Evolutionary conservation across 2,113 vertebrate species (phyloP).

Genomic region (Paracanthobrama guichenoti): DNA sequence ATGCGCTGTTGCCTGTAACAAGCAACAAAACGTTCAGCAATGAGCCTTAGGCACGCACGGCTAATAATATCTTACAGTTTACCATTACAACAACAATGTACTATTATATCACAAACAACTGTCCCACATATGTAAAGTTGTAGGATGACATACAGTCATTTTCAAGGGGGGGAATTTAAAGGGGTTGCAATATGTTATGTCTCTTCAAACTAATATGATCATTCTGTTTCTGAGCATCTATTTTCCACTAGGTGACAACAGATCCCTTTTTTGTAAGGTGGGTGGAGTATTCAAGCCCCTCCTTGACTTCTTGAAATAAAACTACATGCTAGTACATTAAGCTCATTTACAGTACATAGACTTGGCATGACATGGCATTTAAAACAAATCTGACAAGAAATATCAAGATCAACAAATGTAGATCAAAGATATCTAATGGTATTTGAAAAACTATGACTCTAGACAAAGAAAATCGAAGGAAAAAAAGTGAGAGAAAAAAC

Average conservation of each 20-base stretch:
- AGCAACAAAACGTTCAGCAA: not conserved
- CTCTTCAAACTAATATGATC: not conserved
- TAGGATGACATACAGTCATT: not conserved
- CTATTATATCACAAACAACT: not conserved
- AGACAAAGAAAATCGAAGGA: not conserved
- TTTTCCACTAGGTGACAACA: not conserved
- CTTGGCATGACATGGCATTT: not conserved
- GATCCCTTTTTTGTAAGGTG: not conserved
- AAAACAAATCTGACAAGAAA: not conserved
- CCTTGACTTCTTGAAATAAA: not conserved
- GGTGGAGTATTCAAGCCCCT: not conserved
- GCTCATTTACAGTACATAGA: not conserved
- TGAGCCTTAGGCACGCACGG: not conserved
- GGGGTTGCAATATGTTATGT: not conserved
- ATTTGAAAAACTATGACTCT: not conserved
- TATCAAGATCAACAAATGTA: not conserved
- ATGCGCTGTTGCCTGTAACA: slow-evolving; percentile 43
- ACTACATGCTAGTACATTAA: not conserved
- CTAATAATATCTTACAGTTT: not conserved
- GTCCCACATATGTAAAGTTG: not conserved
- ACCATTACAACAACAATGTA: not conserved
- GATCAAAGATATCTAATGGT: not conserved
- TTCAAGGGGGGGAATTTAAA: not conserved
- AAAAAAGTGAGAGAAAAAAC: too few species aligned
- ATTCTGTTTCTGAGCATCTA: not conserved